Percentiles rank a stretch among this genome's conserved stretches.
Evolutionary conservation across 2,113 vertebrate species (phyloP).

Genomic region (Gymnarchus niloticus): DNA sequence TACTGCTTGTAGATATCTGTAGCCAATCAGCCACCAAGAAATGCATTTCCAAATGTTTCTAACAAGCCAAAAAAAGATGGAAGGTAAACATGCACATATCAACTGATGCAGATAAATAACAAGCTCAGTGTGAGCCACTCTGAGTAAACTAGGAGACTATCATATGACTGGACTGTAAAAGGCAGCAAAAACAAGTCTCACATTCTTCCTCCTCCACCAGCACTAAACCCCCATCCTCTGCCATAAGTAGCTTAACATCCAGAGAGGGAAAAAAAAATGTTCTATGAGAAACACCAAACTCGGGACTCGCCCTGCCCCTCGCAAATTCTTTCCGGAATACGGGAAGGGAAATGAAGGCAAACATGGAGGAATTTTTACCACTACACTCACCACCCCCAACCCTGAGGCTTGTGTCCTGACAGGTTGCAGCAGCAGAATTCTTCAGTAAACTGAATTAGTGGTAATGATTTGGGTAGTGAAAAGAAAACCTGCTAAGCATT

Average conservation of each 20-base stretch:
- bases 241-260: constrained; percentile 55
- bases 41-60: neutral
- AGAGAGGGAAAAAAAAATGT: constrained; percentile 33
- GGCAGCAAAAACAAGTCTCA: constrained; percentile 37
- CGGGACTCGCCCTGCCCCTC: neutral
- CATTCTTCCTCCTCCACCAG: constrained; percentile 48
- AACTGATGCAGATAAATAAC: neutral
- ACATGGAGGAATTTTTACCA: neutral
- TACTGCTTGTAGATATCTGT: neutral
- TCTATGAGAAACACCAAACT: constrained; percentile 32
- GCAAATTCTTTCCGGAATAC: neutral
- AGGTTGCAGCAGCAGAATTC: neutral
- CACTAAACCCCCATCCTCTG: constrained; percentile 41
- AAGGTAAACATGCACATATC: constrained; percentile 12
- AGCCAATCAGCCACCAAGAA: neutral
- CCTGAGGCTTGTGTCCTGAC: neutral
- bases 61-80: neutral
- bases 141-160: constrained; percentile 28
- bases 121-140: neutral
- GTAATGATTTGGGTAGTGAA: neutral
- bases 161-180: constrained; percentile 56
- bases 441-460: neutral
- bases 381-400: neutral
- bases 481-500: neutral
- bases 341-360: neutral